Base-by-base conservation (phyloP, 2,888 invertebrate species). In the Malthinus seriepunctatus region DNA sequence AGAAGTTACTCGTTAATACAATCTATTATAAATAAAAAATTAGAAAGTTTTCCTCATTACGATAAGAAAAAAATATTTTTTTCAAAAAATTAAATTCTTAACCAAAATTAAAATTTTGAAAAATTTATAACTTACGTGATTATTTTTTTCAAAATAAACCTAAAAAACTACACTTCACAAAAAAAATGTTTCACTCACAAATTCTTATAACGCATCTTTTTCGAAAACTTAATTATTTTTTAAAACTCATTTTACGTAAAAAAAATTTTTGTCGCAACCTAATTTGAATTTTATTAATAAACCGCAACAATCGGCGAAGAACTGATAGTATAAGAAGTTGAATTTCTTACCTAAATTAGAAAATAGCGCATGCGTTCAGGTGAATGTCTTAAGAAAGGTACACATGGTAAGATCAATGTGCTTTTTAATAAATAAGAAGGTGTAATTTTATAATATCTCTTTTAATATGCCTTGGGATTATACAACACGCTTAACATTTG, bases 271-370 rank as follows among this genome's bases (percentile, higher is more conserved):
- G 48, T 23, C 51, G 56, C 44, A 23, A 23, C 23, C 23, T 3
- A 23, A 23, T 23, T 23, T 23, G 23, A 38, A 58, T 53, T 53
- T 58, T 53, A 31, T 53, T 58, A 31, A 51, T 53, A 49, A 54
- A 49, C 53, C 48, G 45, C 56, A 37, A 49, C 69, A 65, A 64
- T 70, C 66, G 69, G 70, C 66, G 67, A 71, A 71, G 69, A 71
- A 73, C 73, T 73, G 71, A 71, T 69, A 71, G 64, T 64, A 61
- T 55, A 69, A 69, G 69, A 70, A 70, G 67, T 67, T 67, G 60
- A 69, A 69, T 67, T 69, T 68, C 64, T 70, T 70, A 67, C 70
- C 62, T 58, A 62, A 64, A 64, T 54, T 60, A 51, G 49, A 55
- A 54, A 42, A 51, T 35, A 45, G 65, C 68, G 68, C 68, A 61